phyloP scores from a whole-genome alignment of 2,888 invertebrate genomes.

The Drosophila glabriapex region DNA sequence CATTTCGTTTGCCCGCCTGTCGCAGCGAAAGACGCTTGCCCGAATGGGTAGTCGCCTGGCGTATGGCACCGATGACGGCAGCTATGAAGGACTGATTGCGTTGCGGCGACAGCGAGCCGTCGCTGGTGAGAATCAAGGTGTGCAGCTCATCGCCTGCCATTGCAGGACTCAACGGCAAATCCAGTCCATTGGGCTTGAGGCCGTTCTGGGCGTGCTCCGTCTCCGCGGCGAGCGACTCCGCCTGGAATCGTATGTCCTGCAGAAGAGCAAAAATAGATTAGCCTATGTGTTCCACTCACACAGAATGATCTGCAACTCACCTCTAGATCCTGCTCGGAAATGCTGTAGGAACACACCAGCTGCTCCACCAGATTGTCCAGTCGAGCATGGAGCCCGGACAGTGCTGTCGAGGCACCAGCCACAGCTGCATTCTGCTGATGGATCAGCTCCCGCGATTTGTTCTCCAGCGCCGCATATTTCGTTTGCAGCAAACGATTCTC shows the following conservation, averaged over 20 bases:
- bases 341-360: constrained; percentile 90
- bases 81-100: constrained; percentile 89
- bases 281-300: neutral
- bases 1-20: constrained; percentile 77
- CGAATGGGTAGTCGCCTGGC: constrained; percentile 86
- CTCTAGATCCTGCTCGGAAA: constrained; percentile 91
- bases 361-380: constrained; percentile 90
- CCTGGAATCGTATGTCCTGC: constrained; percentile 91
- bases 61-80: constrained; percentile 90
- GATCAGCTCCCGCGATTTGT: constrained; percentile 88
- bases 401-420: constrained; percentile 89
- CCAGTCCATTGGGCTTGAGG: constrained; percentile 67
- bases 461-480: constrained; percentile 88
- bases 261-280: neutral
- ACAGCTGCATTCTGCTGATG: constrained; percentile 90
- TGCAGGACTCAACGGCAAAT: constrained; percentile 63
- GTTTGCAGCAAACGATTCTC: constrained; percentile 89
- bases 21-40: constrained; percentile 83
- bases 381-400: constrained; percentile 89
- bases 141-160: constrained; percentile 56
- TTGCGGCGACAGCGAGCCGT: constrained; percentile 87
- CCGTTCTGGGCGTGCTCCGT: constrained; percentile 90
- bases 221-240: constrained; percentile 90
- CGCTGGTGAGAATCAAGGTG: constrained; percentile 74
- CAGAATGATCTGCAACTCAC: constrained; percentile 82